These are phyloP conservation scores for Episyrphus balteatus DNA, from an alignment of 1,140 invertebrate species.

Conservation along the genomic window DNA sequence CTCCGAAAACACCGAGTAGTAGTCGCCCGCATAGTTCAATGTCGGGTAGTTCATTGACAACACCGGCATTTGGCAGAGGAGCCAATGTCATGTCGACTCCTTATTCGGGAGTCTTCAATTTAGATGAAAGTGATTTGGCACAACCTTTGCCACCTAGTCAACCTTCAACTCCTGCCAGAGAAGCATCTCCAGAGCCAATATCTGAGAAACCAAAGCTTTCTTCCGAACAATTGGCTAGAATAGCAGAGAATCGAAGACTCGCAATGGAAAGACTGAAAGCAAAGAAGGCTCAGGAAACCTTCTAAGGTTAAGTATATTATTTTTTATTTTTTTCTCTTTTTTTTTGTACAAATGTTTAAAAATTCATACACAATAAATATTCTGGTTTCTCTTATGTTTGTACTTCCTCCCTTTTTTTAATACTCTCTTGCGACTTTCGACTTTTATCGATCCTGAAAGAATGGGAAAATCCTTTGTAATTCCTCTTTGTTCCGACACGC, in stretches of 20 bases:
- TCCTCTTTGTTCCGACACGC: conserved; percentile 39
- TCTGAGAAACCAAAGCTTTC: background rate
- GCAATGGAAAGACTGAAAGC: conserved; percentile 23
- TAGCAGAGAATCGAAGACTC: conserved; percentile 30
- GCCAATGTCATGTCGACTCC: conserved; percentile 27
- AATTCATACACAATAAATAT: no score
- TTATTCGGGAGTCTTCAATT: conserved; percentile 9
- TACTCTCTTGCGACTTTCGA: no score
- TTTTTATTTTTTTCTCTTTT: no score
- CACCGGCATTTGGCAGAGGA: conserved; percentile 21
- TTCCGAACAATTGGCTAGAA: conserved; percentile 27
- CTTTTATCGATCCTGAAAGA: conserved; percentile 25
- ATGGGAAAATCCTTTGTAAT: conserved; percentile 27
- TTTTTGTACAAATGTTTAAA: no score
- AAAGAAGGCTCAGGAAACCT: conserved; percentile 8
- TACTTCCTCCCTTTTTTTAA: no score
- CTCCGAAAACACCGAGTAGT: conserved; percentile 18
- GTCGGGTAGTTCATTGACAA: conserved; percentile 11
- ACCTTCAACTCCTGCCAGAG: conserved; percentile 15
- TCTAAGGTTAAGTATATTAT: no score
- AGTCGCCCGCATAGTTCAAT: conserved; percentile 8
- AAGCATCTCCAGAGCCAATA: conserved; percentile 11
- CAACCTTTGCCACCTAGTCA: conserved; percentile 22
- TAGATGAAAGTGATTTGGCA: conserved; percentile 20
- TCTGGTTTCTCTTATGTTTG: no score